phyloP scores from a whole-genome alignment of 2,797 vertebrate species.

The Etheostoma nigrum region DNA sequence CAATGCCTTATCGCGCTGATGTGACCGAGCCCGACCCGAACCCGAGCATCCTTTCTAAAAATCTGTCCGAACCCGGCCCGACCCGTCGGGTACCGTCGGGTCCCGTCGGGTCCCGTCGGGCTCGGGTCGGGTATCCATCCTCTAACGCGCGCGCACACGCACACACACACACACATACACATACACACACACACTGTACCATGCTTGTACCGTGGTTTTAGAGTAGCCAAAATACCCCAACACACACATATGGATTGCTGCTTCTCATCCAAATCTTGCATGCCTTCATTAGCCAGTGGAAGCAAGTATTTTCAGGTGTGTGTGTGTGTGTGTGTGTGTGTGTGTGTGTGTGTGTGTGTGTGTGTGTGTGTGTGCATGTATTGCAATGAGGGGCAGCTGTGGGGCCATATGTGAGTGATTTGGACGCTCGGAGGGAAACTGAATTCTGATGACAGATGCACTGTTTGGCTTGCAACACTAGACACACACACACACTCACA shows the following conservation, averaged over 20 bases:
- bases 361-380: conserved; percentile 2
- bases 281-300: conserved; percentile 64
- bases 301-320: conserved; percentile 60
- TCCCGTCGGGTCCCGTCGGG: too few species aligned
- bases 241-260: conserved; percentile 36
- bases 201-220: conserved; percentile 14
- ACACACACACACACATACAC: conserved; percentile 12
- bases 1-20: too few species aligned
- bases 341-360: conserved; percentile 31
- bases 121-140: too few species aligned
- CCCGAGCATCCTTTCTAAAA: too few species aligned
- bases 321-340: conserved; percentile 31
- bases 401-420: conserved; percentile 86
- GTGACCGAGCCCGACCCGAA: too few species aligned
- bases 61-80: too few species aligned
- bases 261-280: conserved; percentile 58
- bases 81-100: too few species aligned
- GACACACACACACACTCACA: conserved; percentile 55
- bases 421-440: conserved; percentile 80
- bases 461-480: conserved; percentile 85
- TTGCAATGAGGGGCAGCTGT: conserved; percentile 70
- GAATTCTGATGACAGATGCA: conserved; percentile 86
- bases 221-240: conserved; percentile 25
- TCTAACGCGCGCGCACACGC: neutral
- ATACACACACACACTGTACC: conserved; percentile 23